phyloP scores from a whole-genome alignment of 2,113 vertebrate species.

The Nyctereutes procyonoides region DNA sequence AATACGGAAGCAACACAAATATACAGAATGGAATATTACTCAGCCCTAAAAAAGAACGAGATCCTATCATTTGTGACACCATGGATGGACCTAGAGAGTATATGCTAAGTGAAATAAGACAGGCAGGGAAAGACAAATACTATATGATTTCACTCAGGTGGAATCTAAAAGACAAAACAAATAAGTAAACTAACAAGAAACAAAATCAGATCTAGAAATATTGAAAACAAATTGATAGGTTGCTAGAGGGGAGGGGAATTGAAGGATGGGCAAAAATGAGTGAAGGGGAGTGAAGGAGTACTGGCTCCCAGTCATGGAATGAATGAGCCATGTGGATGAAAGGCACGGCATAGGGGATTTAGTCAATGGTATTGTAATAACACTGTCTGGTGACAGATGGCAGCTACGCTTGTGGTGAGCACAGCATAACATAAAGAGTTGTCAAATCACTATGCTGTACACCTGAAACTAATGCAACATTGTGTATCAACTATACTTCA shows the following conservation, averaged over 20 bases:
- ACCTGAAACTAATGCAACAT: background rate
- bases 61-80: background rate
- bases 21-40: background rate
- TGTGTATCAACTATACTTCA: background rate
- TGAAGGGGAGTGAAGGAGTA: background rate
- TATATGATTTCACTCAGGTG: background rate
- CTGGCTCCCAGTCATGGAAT: background rate
- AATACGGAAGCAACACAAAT: background rate
- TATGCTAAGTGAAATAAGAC: background rate
- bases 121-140: background rate
- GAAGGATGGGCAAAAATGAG: background rate
- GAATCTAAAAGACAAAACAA: background rate
- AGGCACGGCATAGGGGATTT: background rate
- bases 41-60: background rate
- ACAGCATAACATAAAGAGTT: background rate
- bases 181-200: background rate
- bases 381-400: background rate
- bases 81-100: background rate
- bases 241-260: background rate
- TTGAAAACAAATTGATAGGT: background rate
- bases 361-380: background rate
- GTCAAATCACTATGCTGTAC: background rate
- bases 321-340: background rate
- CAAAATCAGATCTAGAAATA: background rate
- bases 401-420: background rate